A percentile compares a stretch with the other conserved stretches of the same genome.
These are phyloP conservation scores for Dryobates pubescens DNA, from an alignment of 2,797 vertebrate species.

Conservation along the genomic window DNA sequence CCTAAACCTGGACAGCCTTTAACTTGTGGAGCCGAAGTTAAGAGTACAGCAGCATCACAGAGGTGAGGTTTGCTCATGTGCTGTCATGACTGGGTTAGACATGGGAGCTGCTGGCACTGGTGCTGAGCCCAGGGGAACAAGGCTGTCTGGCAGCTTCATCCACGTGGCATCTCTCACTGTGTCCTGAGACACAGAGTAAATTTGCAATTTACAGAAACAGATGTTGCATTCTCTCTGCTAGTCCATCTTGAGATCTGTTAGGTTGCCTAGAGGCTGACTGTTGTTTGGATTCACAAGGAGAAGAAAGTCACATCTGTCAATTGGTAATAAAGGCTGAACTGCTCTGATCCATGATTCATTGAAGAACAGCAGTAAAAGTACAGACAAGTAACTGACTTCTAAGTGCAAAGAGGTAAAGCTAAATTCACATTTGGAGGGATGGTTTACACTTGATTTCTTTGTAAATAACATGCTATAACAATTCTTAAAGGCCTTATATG, in stretches of 20 bases:
- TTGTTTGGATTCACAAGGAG: background rate
- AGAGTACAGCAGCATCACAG: background rate
- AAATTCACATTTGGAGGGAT: background rate
- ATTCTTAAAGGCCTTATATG: background rate
- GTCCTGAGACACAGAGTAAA: fast-evolving
- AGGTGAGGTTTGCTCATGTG: background rate
- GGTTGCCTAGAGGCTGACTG: background rate
- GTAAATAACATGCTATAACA: background rate
- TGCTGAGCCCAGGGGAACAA: background rate
- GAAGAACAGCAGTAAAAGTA: background rate
- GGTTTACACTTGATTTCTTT: background rate
- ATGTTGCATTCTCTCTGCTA: background rate
- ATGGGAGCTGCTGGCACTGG: fast-evolving
- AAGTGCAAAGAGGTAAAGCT: background rate
- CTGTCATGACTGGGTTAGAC: background rate
- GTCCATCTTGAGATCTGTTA: background rate
- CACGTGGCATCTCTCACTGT: background rate
- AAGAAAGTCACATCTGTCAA: background rate
- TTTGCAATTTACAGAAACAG: background rate
- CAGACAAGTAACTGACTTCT: background rate
- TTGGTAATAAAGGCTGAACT: background rate
- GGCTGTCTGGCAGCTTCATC: background rate
- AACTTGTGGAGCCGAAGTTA: background rate
- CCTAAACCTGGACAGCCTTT: background rate
- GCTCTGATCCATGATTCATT: background rate